Evolutionary conservation across 35 echinoderm and acorn worm species (phyloP), one percentile per base, ranked within the genome.

Genomic region (Chiridota heheva): DNA sequence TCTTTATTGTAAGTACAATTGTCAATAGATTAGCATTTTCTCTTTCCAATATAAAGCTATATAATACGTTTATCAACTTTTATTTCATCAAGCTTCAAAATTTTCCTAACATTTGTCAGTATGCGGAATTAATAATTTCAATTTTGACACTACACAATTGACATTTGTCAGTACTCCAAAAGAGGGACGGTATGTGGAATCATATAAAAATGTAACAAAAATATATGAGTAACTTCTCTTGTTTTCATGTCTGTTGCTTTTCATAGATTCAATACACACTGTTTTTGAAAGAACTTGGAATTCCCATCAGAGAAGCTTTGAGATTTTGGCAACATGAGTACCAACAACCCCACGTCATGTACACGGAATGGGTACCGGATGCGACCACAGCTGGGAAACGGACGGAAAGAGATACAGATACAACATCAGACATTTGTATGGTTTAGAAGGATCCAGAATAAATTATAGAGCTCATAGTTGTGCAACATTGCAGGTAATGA

Each of bases 381-480:
- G 89, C 47, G 44, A 72, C 26, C 84, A 88, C 56, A 63, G 37
- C 3, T 98, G 95, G 95, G 41, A 51, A 28, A 91, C 66, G 44
- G 94, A 97, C 35, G 61, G 65, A 5, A 88, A 69, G 58, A 70
- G 94, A 37, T 97, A 91, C 42, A 88, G 58, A 0, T 97, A 97
- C 40, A 86, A 49, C 67, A 98, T 98, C 55, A 65, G 95, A 17
- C 95, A 98, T 36, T 57, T 98, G 80, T 98, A 98, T 79, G 95
- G 95, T 17, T 62, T 88, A 29, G 85, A 98, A 32, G 95, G 95
- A 22, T 91, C 95, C 1, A 83, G 68, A 45, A 86, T 48, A 7
- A 82, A 91, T 65, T 98, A 98, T 37, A 84, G 81, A 10, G 89
- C 95, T 37, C 95, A 97, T 63, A 81, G 80, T 59, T 98, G 95